Conservation (phyloP, 2,888 invertebrate species). For the Habroteleia sp. region DNA sequence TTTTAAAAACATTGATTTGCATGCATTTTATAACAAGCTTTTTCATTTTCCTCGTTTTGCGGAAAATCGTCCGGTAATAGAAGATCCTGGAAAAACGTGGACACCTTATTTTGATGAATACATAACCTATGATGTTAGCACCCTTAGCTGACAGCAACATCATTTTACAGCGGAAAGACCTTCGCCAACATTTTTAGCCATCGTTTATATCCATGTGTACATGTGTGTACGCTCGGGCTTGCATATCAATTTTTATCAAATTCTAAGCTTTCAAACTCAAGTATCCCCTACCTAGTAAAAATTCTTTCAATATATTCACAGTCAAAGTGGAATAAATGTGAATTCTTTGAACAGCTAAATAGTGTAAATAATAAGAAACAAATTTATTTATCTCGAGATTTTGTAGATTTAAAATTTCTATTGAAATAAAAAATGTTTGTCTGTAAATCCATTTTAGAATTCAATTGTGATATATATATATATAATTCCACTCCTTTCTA, state of each 20-base stretch:
- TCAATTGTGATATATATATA: too few species aligned
- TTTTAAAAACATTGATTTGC: conserved; percentile 8
- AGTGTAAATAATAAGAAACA: neutral
- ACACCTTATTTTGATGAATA: conserved; percentile 53
- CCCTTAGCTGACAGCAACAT: conserved; percentile 45
- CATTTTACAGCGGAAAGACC: conserved; percentile 54
- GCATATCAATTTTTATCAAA: conserved; percentile 55
- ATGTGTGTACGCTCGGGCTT: conserved; percentile 13
- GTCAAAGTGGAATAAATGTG: conserved; percentile 12
- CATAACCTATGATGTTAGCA: conserved; percentile 45
- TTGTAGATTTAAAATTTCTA: too few species aligned
- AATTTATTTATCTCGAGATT: conserved; percentile 8
- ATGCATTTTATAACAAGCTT: conserved; percentile 32
- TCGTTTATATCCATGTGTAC: conserved; percentile 10
- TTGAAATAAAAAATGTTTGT: too few species aligned
- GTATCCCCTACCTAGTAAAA: conserved; percentile 16
- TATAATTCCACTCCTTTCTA: too few species aligned
- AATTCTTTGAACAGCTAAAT: neutral
- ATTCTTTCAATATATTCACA: conserved; percentile 20
- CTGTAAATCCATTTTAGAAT: too few species aligned
- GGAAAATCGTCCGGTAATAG: conserved; percentile 35
- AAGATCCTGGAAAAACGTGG: conserved; percentile 39
- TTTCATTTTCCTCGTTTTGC: conserved; percentile 23
- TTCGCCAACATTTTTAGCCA: conserved; percentile 49
- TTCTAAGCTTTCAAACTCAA: conserved; percentile 48